Evolutionary conservation across 1,140 invertebrate species (phyloP).

Genomic region (Meteorus sp.): DNA sequence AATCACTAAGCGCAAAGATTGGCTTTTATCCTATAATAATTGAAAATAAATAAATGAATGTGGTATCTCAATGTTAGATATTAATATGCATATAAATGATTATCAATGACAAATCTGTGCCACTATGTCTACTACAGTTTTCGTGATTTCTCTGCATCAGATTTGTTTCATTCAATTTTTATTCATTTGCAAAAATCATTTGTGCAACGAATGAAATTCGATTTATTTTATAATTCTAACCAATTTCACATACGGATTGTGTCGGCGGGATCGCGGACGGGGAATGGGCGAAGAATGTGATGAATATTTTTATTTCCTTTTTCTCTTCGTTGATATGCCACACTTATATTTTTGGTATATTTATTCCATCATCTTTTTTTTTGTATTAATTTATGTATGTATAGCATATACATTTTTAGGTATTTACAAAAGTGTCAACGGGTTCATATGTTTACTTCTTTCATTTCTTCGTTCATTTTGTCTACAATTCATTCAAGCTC

Average conservation of each 20-base stretch:
- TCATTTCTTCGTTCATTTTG: no score
- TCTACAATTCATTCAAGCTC: background rate
- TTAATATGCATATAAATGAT: background rate
- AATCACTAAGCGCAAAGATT: background rate
- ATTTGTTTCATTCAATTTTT: conserved; percentile 10
- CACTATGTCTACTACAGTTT: background rate
- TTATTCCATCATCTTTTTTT: background rate
- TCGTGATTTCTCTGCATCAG: background rate
- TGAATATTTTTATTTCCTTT: conserved; percentile 14
- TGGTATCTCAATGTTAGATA: background rate
- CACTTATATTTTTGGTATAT: conserved; percentile 1
- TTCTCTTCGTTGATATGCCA: conserved; percentile 23
- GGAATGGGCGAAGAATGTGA: no score
- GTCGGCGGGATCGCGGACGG: no score
- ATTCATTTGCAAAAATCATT: conserved; percentile 12
- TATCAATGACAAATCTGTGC: conserved; percentile 20
- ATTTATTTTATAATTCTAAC: no score
- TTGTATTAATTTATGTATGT: conserved; percentile 17
- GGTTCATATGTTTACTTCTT: background rate
- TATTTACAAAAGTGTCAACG: conserved; percentile 15
- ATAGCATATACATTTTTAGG: conserved; percentile 18
- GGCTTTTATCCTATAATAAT: background rate
- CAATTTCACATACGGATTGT: no score
- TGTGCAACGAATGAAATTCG: no score
- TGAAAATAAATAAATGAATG: no score